phyloP scores from a whole-genome alignment of 2,888 invertebrate genomes.

The Nomada fabriciana region DNA sequence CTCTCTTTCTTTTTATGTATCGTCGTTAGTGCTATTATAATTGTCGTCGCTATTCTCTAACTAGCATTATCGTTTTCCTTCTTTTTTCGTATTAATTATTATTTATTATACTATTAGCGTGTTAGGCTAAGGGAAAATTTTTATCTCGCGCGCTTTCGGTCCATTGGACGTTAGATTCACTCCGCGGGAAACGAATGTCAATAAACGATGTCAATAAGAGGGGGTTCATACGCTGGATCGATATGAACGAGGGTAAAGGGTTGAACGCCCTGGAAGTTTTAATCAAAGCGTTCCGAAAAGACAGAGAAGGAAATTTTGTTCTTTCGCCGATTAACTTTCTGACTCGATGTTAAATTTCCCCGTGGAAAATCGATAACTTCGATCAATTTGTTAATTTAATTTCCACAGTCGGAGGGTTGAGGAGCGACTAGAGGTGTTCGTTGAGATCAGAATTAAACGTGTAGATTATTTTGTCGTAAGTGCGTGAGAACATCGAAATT shows the following conservation, averaged over 20 bases:
- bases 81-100: constrained; percentile 32
- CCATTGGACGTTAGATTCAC: constrained; percentile 58
- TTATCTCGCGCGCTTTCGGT: constrained; percentile 21
- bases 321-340: neutral
- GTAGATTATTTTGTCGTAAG: constrained; percentile 61
- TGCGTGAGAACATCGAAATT: constrained; percentile 11
- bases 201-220: constrained; percentile 55
- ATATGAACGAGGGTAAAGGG: constrained; percentile 52
- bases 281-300: neutral
- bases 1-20: constrained; percentile 28
- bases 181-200: constrained; percentile 47
- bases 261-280: neutral
- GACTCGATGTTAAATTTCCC: neutral
- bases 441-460: constrained; percentile 49
- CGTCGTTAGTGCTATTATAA: constrained; percentile 33
- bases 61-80: constrained; percentile 31
- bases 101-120: constrained; percentile 47
- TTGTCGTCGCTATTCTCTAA: constrained; percentile 18
- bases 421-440: constrained; percentile 20
- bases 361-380: neutral
- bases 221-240: constrained; percentile 71
- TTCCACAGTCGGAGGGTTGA: constrained; percentile 7
- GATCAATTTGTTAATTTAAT: neutral
- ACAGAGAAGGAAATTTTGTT: neutral
- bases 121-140: constrained; percentile 34